Percentiles rank a stretch among this genome's conserved stretches.
These are phyloP conservation scores for Anoplius nigerrimus DNA, from an alignment of 2,888 invertebrate genomes.

Conservation along the genomic window DNA sequence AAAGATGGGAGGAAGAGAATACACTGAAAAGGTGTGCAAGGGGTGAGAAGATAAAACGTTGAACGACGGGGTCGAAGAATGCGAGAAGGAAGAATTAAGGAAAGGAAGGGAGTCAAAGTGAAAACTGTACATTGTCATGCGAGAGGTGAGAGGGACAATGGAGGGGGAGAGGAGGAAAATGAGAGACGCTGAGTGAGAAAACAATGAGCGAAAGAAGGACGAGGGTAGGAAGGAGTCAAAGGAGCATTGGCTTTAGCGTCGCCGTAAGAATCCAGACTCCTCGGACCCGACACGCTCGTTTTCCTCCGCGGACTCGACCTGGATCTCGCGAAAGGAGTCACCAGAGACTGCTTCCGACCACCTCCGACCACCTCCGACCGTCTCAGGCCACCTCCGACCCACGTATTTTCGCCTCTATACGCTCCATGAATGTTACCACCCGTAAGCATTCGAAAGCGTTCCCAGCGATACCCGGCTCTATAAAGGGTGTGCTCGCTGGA, in stretches of 20 bases:
- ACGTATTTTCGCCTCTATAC: conserved; percentile 18
- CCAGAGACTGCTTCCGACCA: conserved; percentile 51
- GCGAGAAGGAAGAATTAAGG: too few species aligned
- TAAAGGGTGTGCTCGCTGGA: too few species aligned
- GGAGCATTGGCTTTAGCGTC: conserved; percentile 37
- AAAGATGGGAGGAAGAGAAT: too few species aligned
- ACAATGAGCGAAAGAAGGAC: background rate
- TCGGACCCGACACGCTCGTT: conserved; percentile 48
- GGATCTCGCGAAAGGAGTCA: conserved; percentile 52
- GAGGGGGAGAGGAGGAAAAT: background rate
- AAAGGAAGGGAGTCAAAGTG: too few species aligned
- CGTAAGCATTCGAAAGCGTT: background rate
- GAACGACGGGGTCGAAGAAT: too few species aligned
- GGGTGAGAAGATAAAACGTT: too few species aligned
- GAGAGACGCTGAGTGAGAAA: too few species aligned
- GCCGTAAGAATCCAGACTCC: conserved; percentile 33
- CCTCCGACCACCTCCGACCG: too few species aligned
- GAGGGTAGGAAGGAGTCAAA: background rate
- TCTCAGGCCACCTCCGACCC: conserved; percentile 37
- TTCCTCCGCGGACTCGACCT: conserved; percentile 45
- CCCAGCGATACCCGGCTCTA: too few species aligned
- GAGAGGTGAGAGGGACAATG: conserved; percentile 12
- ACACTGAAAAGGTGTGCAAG: too few species aligned
- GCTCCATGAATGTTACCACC: background rate
- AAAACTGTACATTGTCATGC: too few species aligned